Percentiles rank a stretch among this genome's conserved stretches.
These are phyloP conservation scores for Andrena cerasifolii DNA, from an alignment of 1,140 invertebrate species.

Conservation along the genomic window DNA sequence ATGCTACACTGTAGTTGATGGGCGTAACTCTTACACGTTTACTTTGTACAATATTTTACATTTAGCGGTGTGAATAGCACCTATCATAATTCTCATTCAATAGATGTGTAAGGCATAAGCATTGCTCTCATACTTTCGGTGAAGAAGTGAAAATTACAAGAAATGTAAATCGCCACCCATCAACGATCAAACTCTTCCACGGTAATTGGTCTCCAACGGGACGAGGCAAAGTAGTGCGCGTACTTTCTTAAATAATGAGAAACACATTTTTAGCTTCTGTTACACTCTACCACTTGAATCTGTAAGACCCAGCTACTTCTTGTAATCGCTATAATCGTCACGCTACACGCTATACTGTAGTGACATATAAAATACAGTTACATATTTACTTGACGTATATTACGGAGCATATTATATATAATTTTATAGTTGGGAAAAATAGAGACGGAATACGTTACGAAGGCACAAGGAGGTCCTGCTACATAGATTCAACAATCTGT, in stretches of 20 bases:
- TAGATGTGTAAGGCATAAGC: not conserved
- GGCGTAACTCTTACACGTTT: constrained; percentile 7
- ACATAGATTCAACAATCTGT: constrained; percentile 12
- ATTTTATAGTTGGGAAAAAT: constrained; percentile 28
- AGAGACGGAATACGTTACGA: constrained; percentile 49
- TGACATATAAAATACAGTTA: constrained; percentile 59
- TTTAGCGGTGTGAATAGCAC: not conserved
- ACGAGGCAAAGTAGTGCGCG: constrained; percentile 10
- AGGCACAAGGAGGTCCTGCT: constrained; percentile 55
- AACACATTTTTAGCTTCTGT: constrained; percentile 13
- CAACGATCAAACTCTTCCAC: constrained; percentile 1
- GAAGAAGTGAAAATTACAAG: not conserved
- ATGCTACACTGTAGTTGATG: constrained; percentile 28
- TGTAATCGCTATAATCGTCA: constrained; percentile 37
- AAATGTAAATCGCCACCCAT: not conserved
- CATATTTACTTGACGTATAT: constrained; percentile 13
- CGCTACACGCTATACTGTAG: constrained; percentile 28
- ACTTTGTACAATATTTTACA: constrained; percentile 44
- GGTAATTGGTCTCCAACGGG: not conserved
- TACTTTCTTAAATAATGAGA: constrained; percentile 16
- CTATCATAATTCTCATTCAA: not conserved
- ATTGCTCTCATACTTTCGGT: not conserved
- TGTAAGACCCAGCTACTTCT: constrained; percentile 35
- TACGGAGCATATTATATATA: constrained; percentile 36
- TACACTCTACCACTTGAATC: constrained; percentile 17